Evolutionary conservation across 2,888 invertebrate species (phyloP), one percentile per base, ranked within the genome.

Genomic region (Pseudanteris insignis): DNA sequence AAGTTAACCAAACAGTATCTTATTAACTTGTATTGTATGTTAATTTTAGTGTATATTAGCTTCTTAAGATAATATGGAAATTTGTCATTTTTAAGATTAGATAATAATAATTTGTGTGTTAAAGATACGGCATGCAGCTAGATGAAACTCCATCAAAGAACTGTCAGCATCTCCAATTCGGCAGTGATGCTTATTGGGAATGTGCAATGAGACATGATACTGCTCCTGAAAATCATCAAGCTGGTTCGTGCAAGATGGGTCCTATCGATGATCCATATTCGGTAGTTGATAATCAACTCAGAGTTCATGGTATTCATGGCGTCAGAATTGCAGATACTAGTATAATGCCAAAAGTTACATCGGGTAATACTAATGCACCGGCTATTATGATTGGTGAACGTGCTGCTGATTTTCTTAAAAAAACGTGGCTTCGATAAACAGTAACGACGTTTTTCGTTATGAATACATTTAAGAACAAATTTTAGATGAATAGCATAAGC

Each of bases 141-240:
- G 91, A 92, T 79, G 85, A 83, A 67, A 91, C 89, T 0, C 88
- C 88, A 0, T 89, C 87, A 0, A 81, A 82, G 60, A 91, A 91
- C 2, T 94, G 93, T 76, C 90, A 91, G 76, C 84, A 86, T 64
- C 78, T 88, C 30, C 84, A 86, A 67, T 92, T 90, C 70, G 91
- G 90, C 1, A 84, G 83, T 33, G 86, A 86, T 69, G 81, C 80
- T 0, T 87, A 87, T 68, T 86, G 86, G 85, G 84, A 83, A 58
- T 87, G 87, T 67, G 84, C 86, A 0, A 81, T 84, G 0, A 82
- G 83, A 53, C 81, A 83, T 41, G 83, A 85, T 51, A 87, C 87
- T 0, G 84, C 84, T 0, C 85, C 87, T 0, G 86, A 87, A 65
- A 87, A 87, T 67, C 88, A 88, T 70, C 87, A 87, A 76, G 85